Percentiles rank a stretch among this genome's conserved stretches.
phyloP scores from a whole-genome alignment of 2,113 vertebrate species.

The Hoplias malabaricus region DNA sequence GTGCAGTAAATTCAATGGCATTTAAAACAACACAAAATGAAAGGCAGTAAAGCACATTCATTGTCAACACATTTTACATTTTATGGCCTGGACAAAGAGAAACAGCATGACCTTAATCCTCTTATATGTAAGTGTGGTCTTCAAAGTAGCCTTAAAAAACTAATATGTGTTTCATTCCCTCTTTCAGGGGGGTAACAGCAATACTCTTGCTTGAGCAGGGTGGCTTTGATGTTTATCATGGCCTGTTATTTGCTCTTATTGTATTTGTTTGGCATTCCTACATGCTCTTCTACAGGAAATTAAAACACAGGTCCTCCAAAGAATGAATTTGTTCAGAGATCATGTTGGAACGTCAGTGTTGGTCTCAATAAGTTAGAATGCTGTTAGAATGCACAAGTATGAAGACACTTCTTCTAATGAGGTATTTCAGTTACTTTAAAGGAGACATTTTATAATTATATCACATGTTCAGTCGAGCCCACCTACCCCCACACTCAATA shows the following conservation, averaged over 20 bases:
- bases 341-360: not conserved
- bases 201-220: slow-evolving; percentile 34
- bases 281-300: slow-evolving; percentile 64
- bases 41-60: slow-evolving; percentile 26
- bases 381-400: no score
- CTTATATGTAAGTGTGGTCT: not conserved
- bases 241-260: slow-evolving; percentile 57
- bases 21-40: slow-evolving; percentile 3
- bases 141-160: not conserved
- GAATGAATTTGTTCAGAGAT: slow-evolving; percentile 19
- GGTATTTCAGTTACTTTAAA: no score
- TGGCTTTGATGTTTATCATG: slow-evolving; percentile 33
- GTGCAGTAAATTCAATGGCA: slow-evolving; percentile 2
- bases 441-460: no score
- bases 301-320: slow-evolving; percentile 50
- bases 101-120: not conserved
- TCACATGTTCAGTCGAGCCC: no score
- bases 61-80: not conserved
- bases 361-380: not conserved
- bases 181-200: not conserved
- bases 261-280: slow-evolving; percentile 50
- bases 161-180: slow-evolving; percentile 9
- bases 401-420: no score
- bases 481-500: no score
- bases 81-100: not conserved